Evolutionary conservation across 2,888 invertebrate genomes (phyloP), one percentile per base, ranked within the genome.

Genomic region (Diplolepis rosae): DNA sequence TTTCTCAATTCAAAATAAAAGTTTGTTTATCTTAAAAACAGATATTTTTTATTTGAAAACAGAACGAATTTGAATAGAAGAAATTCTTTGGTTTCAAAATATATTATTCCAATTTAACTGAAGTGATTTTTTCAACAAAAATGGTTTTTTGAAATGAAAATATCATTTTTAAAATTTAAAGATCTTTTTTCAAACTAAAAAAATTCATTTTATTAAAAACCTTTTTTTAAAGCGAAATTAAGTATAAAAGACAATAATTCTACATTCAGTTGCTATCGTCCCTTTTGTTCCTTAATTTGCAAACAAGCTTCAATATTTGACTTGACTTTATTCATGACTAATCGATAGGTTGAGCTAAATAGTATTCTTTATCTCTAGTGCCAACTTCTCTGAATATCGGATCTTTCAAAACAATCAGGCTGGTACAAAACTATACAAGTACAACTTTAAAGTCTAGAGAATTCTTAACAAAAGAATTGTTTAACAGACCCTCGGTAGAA

Each of bases 251-350:
- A n/a, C n/a, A n/a, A n/a, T n/a, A n/a, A n/a, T n/a, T n/a, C n/a
- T n/a, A n/a, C n/a, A n/a, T 13, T 24, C 39, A 61, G 39, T 39
- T 24, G 39, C n/a, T 61, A 61, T 61, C 61, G 61, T 24, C 39
- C 39, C 61, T 61, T 61, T 61, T 61, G 61, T 61, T 39, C 24
- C 61, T 61, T 39, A 39, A 35, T 39, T 24, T 35, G 61, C 39
- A 39, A 61, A 61, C 61, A 39, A 61, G 61, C 39, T 39, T 35
- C 24, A 22, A 56, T 32, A 56, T 56, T 35, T 32, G 11, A 32
- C 56, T 56, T 39, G 39, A 39, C 39, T 39, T 61, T 27, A 61
- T 24, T 39, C 61, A 61, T 61, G 35, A 39, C 39, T n/a, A 27
- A 61, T 61, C 39, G 39, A 61, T 27, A 39, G 39, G 7, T n/a